Evolutionary conservation across 1,140 invertebrate species (phyloP).

Genomic region (Pygmarrhopalites habei): DNA sequence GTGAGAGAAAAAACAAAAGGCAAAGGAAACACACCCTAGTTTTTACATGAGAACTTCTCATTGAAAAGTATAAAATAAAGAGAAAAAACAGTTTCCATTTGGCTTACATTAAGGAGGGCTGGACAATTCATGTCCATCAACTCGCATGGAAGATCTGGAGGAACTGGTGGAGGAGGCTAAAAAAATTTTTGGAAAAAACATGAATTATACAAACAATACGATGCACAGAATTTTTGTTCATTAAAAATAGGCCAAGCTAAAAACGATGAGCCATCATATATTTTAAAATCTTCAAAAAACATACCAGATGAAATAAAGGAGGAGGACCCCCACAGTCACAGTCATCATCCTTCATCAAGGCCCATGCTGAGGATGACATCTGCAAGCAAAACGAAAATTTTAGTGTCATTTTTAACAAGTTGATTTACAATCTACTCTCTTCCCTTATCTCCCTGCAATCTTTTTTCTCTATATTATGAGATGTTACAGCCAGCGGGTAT

Average conservation of each 20-base stretch:
- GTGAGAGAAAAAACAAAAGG: no score
- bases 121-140: slow-evolving; percentile 37
- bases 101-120: slow-evolving; percentile 34
- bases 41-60: no score
- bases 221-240: no score
- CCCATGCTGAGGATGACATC: slow-evolving; percentile 40
- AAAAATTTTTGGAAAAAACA: no score
- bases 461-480: not conserved
- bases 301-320: slow-evolving; percentile 34
- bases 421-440: not conserved
- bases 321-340: slow-evolving; percentile 39
- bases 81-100: not conserved
- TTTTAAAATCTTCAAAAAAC: no score
- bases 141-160: slow-evolving; percentile 38
- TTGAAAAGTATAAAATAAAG: not conserved
- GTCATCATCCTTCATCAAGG: slow-evolving; percentile 39
- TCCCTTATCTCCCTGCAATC: not conserved
- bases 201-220: no score
- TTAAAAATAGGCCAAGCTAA: no score
- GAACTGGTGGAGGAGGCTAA: slow-evolving; percentile 37
- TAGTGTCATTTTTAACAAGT: not conserved
- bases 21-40: no score
- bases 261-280: no score
- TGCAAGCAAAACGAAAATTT: no score
- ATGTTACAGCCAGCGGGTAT: no score